Evolutionary conservation across 2,888 invertebrate species (phyloP), one percentile per base, ranked within the genome.

Genomic region (Apamea monoglypha): DNA sequence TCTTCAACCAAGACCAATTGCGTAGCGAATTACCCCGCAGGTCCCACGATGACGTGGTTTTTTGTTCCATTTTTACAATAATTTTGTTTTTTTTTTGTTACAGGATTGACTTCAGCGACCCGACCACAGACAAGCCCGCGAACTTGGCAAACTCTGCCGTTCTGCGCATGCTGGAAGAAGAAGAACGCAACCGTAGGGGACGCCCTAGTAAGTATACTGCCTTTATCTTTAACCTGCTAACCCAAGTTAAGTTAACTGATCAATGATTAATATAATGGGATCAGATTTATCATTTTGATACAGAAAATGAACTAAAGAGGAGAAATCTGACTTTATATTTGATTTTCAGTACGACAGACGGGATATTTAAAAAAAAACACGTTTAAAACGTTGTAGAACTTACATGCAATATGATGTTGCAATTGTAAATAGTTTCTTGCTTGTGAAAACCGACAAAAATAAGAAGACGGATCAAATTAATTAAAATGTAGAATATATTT

Each of bases 61-160:
- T 36, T 59, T 21, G 25, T 64, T 47, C 16, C n/a, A 8, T 56
- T 25, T 36, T 40, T n/a, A 6, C 7, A 70, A 61, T 64, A 1
- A 14, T 7, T 25, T 21, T 18, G 0, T 18, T 47, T 40, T 64
- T 61, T 72, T 69, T 74, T 93, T 94, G 91, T 97, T 97, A 25
- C 96, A 98, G 98, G 96, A 98, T 98, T 95, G 98, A 98, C 96
- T 98, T 98, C 96, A 97, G 97, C 94, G 98, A 98, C 87, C 97
- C 98, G 89, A 96, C 96, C 72, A 97, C 97, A 87, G 97, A 97
- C 87, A 98, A 98, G 93, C 98, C 98, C 81, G 97, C 97, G 73
- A 98, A 98, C 95, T 97, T 98, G 91, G 98, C 98, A 92, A 98
- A 98, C 95, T 98, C 98, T 72, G 98, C 98, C 71, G 98, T 98